These are phyloP conservation scores for Pluvialis apricaria DNA, from an alignment of 2,113 vertebrate genomes.

Conservation along the genomic window DNA sequence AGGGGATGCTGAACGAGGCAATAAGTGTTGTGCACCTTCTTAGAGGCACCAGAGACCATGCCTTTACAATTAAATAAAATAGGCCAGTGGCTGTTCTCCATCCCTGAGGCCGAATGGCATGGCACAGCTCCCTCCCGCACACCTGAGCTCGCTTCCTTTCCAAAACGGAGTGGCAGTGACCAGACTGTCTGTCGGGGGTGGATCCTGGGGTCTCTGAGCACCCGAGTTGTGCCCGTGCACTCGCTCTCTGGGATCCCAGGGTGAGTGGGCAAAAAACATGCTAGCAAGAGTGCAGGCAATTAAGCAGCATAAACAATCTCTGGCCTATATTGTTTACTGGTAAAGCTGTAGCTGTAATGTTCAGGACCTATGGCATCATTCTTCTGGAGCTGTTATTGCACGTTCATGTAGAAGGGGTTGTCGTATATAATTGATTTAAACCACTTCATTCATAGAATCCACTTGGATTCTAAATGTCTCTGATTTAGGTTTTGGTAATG, in stretches of 20 bases:
- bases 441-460: not conserved
- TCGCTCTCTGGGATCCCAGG: not conserved
- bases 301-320: not conserved
- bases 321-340: not conserved
- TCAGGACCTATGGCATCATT: not conserved
- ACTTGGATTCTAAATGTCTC: not conserved
- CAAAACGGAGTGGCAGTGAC: fast-evolving
- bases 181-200: not conserved
- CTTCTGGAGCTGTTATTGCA: not conserved
- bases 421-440: not conserved
- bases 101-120: not conserved
- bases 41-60: not conserved
- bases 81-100: not conserved
- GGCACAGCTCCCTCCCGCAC: not conserved
- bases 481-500: not conserved
- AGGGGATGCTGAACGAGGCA: not conserved
- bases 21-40: not conserved
- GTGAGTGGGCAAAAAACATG: not conserved
- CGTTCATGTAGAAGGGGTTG: not conserved
- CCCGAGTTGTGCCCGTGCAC: fast-evolving
- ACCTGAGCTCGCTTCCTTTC: not conserved
- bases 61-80: not conserved
- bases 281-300: not conserved
- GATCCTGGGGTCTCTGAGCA: not conserved
- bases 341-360: not conserved